Conservation (phyloP, 2,888 invertebrate genomes). For the Eristalis intricaria region DNA sequence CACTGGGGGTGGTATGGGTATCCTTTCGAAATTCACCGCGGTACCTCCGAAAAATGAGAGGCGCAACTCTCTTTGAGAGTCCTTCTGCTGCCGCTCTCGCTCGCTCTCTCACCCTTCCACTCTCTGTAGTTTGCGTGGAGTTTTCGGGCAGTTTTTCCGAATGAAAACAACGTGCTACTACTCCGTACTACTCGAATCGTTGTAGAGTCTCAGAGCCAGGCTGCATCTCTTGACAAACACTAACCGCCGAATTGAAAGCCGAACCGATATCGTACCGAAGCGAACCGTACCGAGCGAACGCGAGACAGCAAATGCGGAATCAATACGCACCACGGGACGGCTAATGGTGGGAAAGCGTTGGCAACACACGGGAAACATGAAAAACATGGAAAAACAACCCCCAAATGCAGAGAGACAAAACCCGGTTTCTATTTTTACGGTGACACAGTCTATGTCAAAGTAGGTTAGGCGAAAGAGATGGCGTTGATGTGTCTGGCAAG, state of each 20-base stretch:
- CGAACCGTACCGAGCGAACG: constrained; percentile 59
- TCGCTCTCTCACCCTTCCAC: not conserved
- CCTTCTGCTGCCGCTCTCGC: not conserved
- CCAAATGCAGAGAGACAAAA: constrained; percentile 29
- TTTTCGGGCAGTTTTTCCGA: constrained; percentile 60
- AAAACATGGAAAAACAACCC: constrained; percentile 49
- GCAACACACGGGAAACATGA: not conserved
- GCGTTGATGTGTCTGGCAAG: not conserved
- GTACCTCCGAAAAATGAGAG: constrained; percentile 1
- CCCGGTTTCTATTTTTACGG: constrained; percentile 37
- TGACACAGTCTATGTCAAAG: constrained; percentile 2
- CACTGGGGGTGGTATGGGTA: constrained; percentile 24
- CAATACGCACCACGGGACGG: constrained; percentile 49
- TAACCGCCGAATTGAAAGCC: not conserved
- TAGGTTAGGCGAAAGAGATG: not conserved
- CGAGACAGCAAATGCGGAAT: constrained; percentile 62
- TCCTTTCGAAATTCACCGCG: constrained; percentile 30
- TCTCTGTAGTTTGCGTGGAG: not conserved
- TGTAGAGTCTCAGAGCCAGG: constrained; percentile 30
- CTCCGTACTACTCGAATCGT: constrained; percentile 22
- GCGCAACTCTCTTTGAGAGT: constrained; percentile 3
- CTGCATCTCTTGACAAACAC: constrained; percentile 4
- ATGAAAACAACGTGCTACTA: constrained; percentile 68
- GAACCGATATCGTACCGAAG: constrained; percentile 53
- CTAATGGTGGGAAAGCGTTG: constrained; percentile 31